phyloP scores from a whole-genome alignment of 2,888 invertebrate species.

The Stegophylla sp. region DNA sequence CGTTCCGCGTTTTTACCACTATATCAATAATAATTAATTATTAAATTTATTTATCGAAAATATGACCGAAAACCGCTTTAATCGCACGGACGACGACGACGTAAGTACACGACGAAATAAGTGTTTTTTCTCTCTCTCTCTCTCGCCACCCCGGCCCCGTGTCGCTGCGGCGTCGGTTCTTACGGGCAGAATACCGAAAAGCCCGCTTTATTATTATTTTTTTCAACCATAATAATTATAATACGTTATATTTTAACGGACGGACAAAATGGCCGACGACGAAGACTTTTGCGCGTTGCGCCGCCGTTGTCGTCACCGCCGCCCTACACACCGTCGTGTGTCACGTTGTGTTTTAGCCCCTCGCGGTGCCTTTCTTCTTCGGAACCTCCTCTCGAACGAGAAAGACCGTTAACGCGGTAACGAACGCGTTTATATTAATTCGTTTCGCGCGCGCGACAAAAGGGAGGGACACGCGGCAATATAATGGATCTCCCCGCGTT shows the following conservation, averaged over 20 bases:
- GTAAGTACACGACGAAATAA: too few relatives aligned
- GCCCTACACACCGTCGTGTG: neutral
- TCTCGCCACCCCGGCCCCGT: too few relatives aligned
- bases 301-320: conserved; percentile 9
- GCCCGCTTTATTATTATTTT: too few relatives aligned
- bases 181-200: too few relatives aligned
- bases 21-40: too few relatives aligned
- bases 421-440: neutral
- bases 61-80: neutral
- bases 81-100: too few relatives aligned
- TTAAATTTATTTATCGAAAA: too few relatives aligned
- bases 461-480: neutral
- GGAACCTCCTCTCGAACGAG: neutral
- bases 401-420: conserved; percentile 14
- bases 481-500: too few relatives aligned
- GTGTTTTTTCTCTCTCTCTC: too few relatives aligned
- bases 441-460: neutral
- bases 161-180: too few relatives aligned
- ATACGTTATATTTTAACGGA: neutral
- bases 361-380: conserved; percentile 29
- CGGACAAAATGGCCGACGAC: conserved; percentile 50
- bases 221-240: neutral
- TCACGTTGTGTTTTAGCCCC: conserved; percentile 32
- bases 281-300: conserved; percentile 9
- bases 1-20: too few relatives aligned